phyloP scores from a whole-genome alignment of 2,888 invertebrate genomes.

The Molorchus minor region DNA sequence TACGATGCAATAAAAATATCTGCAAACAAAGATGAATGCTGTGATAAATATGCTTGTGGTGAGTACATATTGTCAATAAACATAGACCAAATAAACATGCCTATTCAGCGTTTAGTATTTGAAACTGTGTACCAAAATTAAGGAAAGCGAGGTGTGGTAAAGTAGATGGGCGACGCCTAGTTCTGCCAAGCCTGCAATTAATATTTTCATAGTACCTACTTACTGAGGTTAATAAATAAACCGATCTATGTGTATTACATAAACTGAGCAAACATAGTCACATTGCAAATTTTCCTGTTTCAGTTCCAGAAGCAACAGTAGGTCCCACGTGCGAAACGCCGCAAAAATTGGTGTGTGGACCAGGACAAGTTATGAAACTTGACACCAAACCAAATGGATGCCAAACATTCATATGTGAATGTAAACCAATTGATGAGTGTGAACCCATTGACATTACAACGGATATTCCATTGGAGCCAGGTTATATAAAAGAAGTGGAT shows the following conservation, averaged over 20 bases:
- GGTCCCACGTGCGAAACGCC: conserved; percentile 70
- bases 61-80: conserved; percentile 50
- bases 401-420: conserved; percentile 80
- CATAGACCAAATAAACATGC: too few relatives aligned
- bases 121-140: too few relatives aligned
- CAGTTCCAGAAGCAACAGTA: conserved; percentile 50
- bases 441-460: conserved; percentile 63
- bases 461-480: conserved; percentile 66
- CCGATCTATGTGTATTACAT: too few relatives aligned
- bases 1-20: conserved; percentile 66
- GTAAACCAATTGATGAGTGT: conserved; percentile 77
- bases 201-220: too few relatives aligned
- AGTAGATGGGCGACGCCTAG: too few relatives aligned
- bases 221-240: too few relatives aligned
- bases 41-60: conserved; percentile 76
- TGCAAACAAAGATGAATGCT: conserved; percentile 71
- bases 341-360: conserved; percentile 74
- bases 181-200: too few relatives aligned
- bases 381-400: conserved; percentile 73
- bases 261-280: too few relatives aligned
- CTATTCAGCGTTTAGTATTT: too few relatives aligned
- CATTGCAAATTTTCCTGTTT: conserved; percentile 19
- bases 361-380: conserved; percentile 75
- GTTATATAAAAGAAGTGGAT: conserved; percentile 62
- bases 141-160: too few relatives aligned